Evolutionary conservation across 2,797 vertebrate species (phyloP).

Genomic region (Sebastes jordani): DNA sequence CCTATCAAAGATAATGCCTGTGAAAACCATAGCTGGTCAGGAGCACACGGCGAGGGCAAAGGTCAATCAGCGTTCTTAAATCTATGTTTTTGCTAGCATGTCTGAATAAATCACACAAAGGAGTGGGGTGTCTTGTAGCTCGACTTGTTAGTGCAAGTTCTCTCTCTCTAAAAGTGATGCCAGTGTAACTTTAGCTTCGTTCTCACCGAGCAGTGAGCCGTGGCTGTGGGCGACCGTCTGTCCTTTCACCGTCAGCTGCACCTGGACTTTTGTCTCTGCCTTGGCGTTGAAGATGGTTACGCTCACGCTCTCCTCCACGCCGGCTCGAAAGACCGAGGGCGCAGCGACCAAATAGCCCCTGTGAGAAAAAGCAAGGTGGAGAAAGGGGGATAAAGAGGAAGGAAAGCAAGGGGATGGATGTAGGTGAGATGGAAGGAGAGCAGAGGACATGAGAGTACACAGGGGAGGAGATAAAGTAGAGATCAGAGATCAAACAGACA

Average conservation of each 20-base stretch:
- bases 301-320: conserved; percentile 90
- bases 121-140: neutral
- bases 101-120: conserved; percentile 4
- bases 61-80: neutral
- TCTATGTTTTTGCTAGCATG: neutral
- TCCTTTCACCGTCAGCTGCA: conserved; percentile 90
- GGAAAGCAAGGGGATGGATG: neutral
- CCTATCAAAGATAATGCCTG: conserved; percentile 26
- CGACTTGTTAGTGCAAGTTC: conserved; percentile 19
- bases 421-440: neutral
- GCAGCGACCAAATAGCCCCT: conserved; percentile 92
- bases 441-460: neutral
- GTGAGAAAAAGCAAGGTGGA: conserved; percentile 13
- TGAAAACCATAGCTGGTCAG: conserved; percentile 12
- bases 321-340: conserved; percentile 90
- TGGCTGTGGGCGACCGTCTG: conserved; percentile 86
- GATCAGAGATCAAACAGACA: conserved; percentile 10
- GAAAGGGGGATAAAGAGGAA: neutral
- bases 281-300: conserved; percentile 89
- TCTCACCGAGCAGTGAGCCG: conserved; percentile 86
- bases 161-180: neutral
- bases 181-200: conserved; percentile 21
- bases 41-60: conserved; percentile 7
- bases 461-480: neutral
- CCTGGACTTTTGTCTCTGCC: conserved; percentile 88